phyloP scores from a whole-genome alignment of 2,888 invertebrate species.

The Ennomos quercinarius region DNA sequence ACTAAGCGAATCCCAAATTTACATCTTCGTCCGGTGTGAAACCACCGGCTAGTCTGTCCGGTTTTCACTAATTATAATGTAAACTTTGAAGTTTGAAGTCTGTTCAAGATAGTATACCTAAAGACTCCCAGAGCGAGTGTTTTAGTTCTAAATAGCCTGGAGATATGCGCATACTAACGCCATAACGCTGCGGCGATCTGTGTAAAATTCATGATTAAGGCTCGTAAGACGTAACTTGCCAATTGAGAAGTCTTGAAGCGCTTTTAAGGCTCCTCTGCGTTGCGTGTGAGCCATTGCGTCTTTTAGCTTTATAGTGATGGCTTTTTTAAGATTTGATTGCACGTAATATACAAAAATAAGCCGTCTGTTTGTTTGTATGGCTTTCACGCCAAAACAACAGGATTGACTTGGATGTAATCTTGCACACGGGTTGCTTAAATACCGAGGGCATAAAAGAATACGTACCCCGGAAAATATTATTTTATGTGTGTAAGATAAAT shows the following conservation, averaged over 20 bases:
- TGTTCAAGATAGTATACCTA: conserved; percentile 26
- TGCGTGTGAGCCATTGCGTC: too few species aligned
- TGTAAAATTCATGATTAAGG: conserved; percentile 18
- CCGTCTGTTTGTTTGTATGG: too few species aligned
- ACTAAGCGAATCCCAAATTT: conserved; percentile 22
- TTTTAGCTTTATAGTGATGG: too few species aligned
- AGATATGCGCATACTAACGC: conserved; percentile 22
- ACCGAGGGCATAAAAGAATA: too few species aligned
- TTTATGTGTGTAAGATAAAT: too few species aligned
- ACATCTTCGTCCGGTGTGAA: conserved; percentile 20
- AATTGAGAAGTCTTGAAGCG: conserved; percentile 1
- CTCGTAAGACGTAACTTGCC: conserved; percentile 11
- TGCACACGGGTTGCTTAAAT: too few species aligned
- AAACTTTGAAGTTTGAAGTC: conserved; percentile 46
- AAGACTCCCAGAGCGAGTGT: conserved; percentile 30
- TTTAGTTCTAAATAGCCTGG: conserved; percentile 28
- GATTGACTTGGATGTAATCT: too few species aligned
- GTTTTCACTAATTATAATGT: conserved; percentile 43
- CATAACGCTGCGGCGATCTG: not conserved
- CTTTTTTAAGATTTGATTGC: too few species aligned
- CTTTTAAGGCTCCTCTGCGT: not conserved
- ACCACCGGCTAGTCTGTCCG: conserved; percentile 29
- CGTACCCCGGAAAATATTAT: too few species aligned
- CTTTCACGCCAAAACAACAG: too few species aligned
- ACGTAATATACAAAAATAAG: too few species aligned